These are phyloP conservation scores for Protonibea diacanthus DNA, from an alignment of 2,797 vertebrate genomes.

Conservation along the genomic window DNA sequence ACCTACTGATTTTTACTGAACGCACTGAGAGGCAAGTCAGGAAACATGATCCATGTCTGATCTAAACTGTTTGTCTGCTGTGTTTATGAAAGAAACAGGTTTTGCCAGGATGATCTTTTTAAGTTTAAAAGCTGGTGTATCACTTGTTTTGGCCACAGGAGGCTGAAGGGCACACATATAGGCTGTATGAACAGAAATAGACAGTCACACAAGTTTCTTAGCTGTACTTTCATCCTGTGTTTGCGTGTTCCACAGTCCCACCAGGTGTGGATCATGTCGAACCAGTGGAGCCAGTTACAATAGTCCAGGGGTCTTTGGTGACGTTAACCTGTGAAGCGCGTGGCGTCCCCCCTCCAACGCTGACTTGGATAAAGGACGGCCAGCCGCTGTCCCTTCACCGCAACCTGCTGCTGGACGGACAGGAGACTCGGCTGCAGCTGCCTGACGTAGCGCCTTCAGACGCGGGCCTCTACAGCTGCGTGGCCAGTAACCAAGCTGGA, in stretches of 20 bases:
- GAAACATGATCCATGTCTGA: too few species aligned
- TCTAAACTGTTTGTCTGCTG: too few species aligned
- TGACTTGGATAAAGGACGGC: slow-evolving; percentile 92
- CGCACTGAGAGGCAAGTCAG: too few species aligned
- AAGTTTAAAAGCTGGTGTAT: too few species aligned
- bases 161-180: too few species aligned
- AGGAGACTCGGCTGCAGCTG: slow-evolving; percentile 86
- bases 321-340: slow-evolving; percentile 90
- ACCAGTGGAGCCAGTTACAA: slow-evolving; percentile 86
- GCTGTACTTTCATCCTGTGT: slow-evolving; percentile 15
- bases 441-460: slow-evolving; percentile 76
- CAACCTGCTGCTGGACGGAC: slow-evolving; percentile 80
- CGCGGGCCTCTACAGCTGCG: slow-evolving; percentile 89
- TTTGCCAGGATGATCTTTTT: too few species aligned
- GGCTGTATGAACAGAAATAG: too few species aligned
- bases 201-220: too few species aligned
- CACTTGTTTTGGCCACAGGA: too few species aligned
- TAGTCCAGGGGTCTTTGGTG: slow-evolving; percentile 87
- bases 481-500: slow-evolving; percentile 89
- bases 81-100: too few species aligned
- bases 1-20: background rate
- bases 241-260: slow-evolving; percentile 78
- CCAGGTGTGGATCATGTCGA: slow-evolving; percentile 86
- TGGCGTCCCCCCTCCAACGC: slow-evolving; percentile 86
- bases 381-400: slow-evolving; percentile 85